Percentiles rank a stretch among this genome's conserved stretches.
Conservation (phyloP, 2,888 invertebrate genomes). For the Seira ritae region DNA sequence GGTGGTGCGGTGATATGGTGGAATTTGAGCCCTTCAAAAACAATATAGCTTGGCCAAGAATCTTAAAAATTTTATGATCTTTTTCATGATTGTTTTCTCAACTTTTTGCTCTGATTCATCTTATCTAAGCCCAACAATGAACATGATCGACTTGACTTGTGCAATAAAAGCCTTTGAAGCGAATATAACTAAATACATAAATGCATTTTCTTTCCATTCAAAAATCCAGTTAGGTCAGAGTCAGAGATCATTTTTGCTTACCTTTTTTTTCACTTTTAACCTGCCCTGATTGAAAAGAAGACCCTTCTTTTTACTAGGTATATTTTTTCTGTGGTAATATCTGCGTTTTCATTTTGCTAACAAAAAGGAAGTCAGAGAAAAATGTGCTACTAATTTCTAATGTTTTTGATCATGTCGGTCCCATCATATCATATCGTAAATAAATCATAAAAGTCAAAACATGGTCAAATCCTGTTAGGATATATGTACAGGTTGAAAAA, state of each 20-base stretch:
- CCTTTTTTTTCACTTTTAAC: conserved; percentile 6
- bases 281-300: neutral
- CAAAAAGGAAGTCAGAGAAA: conserved; percentile 31
- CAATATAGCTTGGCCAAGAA: neutral
- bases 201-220: neutral
- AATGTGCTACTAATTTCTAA: conserved; percentile 27
- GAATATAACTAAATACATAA: conserved; percentile 12
- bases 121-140: no score
- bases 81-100: neutral
- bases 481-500: conserved; percentile 2
- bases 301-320: neutral
- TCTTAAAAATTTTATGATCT: neutral
- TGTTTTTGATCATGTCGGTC: neutral
- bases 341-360: conserved; percentile 35
- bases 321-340: conserved; percentile 35
- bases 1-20: no score
- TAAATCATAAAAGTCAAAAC: conserved; percentile 61
- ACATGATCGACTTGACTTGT: neutral
- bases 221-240: conserved; percentile 41
- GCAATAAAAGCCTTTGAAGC: conserved; percentile 17
- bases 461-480: conserved; percentile 47
- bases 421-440: conserved; percentile 29
- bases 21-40: neutral
- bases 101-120: conserved; percentile 3
- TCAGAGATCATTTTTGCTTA: neutral